Base-by-base conservation (phyloP, 2,888 invertebrate species). In the Lepetodrilus schrolli region DNA sequence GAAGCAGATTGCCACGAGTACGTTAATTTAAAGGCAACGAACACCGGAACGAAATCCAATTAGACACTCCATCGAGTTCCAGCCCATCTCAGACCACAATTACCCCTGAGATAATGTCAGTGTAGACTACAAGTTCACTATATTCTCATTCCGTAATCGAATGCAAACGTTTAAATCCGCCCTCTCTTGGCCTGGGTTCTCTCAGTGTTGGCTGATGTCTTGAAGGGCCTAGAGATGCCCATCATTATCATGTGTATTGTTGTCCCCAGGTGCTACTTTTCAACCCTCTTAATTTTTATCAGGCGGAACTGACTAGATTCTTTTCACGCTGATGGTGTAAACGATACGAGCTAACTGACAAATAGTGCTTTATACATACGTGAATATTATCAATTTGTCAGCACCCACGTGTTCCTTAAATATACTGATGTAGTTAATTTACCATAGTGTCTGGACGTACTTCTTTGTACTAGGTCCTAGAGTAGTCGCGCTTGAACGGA, bases 71-170 rank as follows among this genome's bases (percentile, higher is more conserved):
- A 58, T 58, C 10, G 58, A 58, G 26, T 58, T 58, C 30, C 21
- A 48, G 48, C 48, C 48, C 21, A n/a, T 58, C 30, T 17, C 58
- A 13, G 17, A 58, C 30, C 30, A 17, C 58, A 58, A 58, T 58
- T 58, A 58, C 58, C 17, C 23, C 17, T 17, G 58, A 17, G 30
- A 58, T 58, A 58, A 58, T 58, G 58, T 17, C 30, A 23, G 30
- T 58, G 58, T 58, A 30, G 26, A 10, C 34, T 58, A 23, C 26
- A 58, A 17, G 26, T 34, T 30, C 58, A 23, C 58, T 30, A 58
- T 58, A 30, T 58, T 58, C 58, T n/a, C 58, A 34, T 58, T 58
- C 17, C 13, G 58, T 34, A 58, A 58, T 58, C 58, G 34, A 58
- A 34, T 58, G 30, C 58, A 30, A 58, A 30, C 13, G 21, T 17